Evolutionary conservation across 2,113 vertebrate genomes (phyloP).

Genomic region (Carollia perspicillata): DNA sequence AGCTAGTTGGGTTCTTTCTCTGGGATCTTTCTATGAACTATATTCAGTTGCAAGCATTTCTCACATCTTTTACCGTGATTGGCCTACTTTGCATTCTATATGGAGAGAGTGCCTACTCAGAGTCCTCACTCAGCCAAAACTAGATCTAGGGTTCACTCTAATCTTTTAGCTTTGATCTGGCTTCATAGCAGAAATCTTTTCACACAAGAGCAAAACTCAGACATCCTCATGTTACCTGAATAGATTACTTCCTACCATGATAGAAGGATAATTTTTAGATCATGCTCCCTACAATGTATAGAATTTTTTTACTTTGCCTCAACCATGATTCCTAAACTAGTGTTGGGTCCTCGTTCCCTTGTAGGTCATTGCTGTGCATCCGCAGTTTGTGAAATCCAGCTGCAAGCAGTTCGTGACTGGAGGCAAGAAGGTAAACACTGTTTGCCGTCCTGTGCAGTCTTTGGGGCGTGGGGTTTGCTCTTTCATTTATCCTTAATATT

Average conservation of each 20-base stretch:
- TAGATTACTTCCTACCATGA: neutral
- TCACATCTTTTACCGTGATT: neutral
- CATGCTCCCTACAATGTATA: neutral
- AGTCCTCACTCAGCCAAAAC: neutral
- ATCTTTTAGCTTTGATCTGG: neutral
- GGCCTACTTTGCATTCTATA: neutral
- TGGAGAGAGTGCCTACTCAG: neutral
- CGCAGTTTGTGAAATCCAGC: conserved; percentile 93
- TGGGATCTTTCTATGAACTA: neutral
- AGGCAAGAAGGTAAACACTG: conserved; percentile 92
- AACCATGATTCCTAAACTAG: neutral
- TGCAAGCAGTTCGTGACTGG: conserved; percentile 98
- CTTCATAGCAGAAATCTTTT: neutral
- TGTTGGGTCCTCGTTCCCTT: neutral
- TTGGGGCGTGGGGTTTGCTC: neutral
- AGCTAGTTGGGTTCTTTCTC: neutral
- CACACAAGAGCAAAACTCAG: neutral
- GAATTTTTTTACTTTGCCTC: neutral
- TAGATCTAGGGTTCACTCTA: neutral
- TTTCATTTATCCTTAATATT: neutral
- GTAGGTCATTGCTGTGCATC: conserved; percentile 92
- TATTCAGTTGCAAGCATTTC: neutral
- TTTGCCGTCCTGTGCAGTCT: neutral
- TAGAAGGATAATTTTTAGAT: neutral
- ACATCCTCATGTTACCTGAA: neutral